A percentile compares a stretch with the other conserved stretches of the same genome.
Conservation (phyloP, 2,888 invertebrate genomes). For the Cyclophora punctaria region DNA sequence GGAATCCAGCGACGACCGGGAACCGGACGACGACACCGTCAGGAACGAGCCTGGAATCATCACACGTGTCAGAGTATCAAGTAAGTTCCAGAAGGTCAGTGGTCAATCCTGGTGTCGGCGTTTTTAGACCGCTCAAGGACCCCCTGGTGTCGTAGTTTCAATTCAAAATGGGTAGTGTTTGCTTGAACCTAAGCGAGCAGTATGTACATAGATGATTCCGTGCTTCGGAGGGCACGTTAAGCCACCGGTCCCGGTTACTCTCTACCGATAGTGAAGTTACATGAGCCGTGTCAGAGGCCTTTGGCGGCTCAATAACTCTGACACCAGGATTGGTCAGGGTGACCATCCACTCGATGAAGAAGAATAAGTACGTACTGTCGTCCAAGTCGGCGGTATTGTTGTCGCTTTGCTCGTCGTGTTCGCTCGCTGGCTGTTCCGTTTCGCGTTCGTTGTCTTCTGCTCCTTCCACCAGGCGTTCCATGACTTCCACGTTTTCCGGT, state of each 20-base stretch:
- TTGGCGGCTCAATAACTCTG: no score
- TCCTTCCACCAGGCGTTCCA: constrained; percentile 1
- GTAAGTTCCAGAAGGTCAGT: background rate
- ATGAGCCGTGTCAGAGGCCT: no score
- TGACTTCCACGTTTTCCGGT: constrained; percentile 27
- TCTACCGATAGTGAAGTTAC: no score
- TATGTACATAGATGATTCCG: no score
- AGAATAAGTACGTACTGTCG: constrained; percentile 37
- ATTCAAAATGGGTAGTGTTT: background rate
- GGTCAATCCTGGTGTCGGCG: background rate
- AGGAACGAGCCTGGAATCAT: constrained; percentile 15
- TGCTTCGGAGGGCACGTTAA: no score
- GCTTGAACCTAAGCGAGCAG: no score
- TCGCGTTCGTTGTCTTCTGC: constrained; percentile 10
- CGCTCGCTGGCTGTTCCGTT: constrained; percentile 1
- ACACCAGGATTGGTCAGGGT: no score
- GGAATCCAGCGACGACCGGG: constrained; percentile 44
- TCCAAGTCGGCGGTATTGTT: constrained; percentile 42
- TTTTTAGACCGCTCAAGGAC: no score
- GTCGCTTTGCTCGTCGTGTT: constrained; percentile 32
- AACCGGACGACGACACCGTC: constrained; percentile 43
- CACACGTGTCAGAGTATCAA: background rate
- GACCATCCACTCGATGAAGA: no score
- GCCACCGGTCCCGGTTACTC: no score
- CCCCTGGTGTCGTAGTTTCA: no score